These are phyloP conservation scores for Hirudo medicinalis DNA, from an alignment of 1,140 invertebrate genomes.

Conservation along the genomic window DNA sequence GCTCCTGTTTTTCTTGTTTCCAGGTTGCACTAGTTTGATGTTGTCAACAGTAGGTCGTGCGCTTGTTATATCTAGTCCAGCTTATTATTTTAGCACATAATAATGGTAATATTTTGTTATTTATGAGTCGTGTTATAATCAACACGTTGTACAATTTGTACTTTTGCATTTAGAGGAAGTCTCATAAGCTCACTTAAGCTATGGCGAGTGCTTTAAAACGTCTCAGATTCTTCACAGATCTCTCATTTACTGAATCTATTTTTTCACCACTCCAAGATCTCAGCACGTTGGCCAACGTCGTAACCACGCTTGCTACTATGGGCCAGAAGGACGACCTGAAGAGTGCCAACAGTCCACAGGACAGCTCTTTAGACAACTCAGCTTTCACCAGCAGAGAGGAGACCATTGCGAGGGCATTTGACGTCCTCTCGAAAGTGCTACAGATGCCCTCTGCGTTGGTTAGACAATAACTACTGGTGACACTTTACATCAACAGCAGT, in stretches of 20 bases:
- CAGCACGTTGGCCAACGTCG: conserved; percentile 45
- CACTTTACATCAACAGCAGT: not conserved
- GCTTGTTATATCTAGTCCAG: no score
- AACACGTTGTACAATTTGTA: no score
- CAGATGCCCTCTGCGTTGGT: conserved; percentile 25
- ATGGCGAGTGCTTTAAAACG: no score
- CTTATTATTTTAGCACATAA: no score
- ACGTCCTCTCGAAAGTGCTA: conserved; percentile 56
- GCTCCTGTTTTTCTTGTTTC: no score
- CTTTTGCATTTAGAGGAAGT: no score
- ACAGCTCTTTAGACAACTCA: conserved; percentile 15
- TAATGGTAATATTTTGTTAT: no score
- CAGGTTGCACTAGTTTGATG: no score
- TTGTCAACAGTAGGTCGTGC: no score
- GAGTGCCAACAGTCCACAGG: conserved; percentile 7
- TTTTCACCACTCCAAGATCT: conserved; percentile 33
- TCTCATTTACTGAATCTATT: not conserved
- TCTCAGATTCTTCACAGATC: not conserved
- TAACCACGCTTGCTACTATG: conserved; percentile 45
- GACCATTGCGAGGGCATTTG: conserved; percentile 53
- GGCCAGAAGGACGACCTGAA: conserved; percentile 45
- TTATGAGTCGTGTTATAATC: no score
- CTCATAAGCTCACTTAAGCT: no score
- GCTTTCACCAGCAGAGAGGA: conserved; percentile 21
- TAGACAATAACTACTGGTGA: not conserved